These are phyloP conservation scores for Mythimna vitellina DNA, from an alignment of 2,888 invertebrate genomes.

Conservation along the genomic window DNA sequence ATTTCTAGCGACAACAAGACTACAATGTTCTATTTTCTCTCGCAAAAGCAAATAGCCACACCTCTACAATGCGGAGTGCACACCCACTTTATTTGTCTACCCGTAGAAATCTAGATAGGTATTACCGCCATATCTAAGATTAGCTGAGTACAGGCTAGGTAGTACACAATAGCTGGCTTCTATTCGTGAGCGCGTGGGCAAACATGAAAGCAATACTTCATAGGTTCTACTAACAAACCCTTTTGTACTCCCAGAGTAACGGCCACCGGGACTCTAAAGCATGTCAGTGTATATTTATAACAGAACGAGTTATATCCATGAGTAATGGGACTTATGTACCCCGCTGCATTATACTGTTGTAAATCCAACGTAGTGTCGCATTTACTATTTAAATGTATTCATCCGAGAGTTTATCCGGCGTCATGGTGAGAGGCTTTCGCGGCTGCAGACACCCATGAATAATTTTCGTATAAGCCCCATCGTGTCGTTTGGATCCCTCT, in stretches of 20 bases:
- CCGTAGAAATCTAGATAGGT: slow-evolving; percentile 44
- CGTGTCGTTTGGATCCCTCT: slow-evolving; percentile 68
- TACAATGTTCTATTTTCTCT: slow-evolving; percentile 44
- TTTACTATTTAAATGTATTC: slow-evolving; percentile 91
- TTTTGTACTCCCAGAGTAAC: slow-evolving; percentile 85
- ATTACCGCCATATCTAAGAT: slow-evolving; percentile 52
- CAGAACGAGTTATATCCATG: slow-evolving; percentile 86
- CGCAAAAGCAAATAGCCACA: slow-evolving; percentile 54
- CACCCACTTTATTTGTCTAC: slow-evolving; percentile 56
- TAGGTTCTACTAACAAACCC: slow-evolving; percentile 90
- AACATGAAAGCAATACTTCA: slow-evolving; percentile 81
- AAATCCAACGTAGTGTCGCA: slow-evolving; percentile 87
- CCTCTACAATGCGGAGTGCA: slow-evolving; percentile 54
- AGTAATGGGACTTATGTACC: slow-evolving; percentile 88
- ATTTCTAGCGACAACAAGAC: slow-evolving; percentile 30
- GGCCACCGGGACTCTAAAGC: slow-evolving; percentile 81
- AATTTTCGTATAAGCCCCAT: slow-evolving; percentile 84
- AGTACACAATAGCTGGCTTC: slow-evolving; percentile 63
- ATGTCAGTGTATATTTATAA: slow-evolving; percentile 88
- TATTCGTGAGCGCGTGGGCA: slow-evolving; percentile 80
- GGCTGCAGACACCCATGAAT: slow-evolving; percentile 82
- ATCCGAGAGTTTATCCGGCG: slow-evolving; percentile 87
- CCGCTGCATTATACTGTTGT: slow-evolving; percentile 85
- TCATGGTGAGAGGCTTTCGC: slow-evolving; percentile 87
- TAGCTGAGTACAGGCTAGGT: slow-evolving; percentile 44